Conservation (phyloP, 2,888 invertebrate genomes). For the Agriopis aurantiaria region DNA sequence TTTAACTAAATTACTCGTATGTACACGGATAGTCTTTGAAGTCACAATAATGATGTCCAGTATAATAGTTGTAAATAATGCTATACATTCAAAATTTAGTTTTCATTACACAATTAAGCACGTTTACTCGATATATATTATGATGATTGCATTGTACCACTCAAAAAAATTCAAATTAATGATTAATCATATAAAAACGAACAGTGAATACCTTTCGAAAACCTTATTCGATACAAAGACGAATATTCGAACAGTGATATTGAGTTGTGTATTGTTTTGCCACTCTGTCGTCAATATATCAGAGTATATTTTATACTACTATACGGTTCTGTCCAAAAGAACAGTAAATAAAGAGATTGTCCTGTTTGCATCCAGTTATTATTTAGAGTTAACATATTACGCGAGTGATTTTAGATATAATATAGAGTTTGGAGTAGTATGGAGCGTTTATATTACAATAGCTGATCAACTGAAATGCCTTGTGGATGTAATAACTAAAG, state of each 20-base stretch:
- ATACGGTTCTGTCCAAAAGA: background rate
- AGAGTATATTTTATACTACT: background rate
- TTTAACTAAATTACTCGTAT: background rate
- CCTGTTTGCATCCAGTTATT: background rate
- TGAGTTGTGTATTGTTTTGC: too few species aligned
- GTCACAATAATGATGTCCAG: background rate
- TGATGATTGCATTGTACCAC: background rate
- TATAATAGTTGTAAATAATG: too few species aligned
- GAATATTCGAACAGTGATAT: too few species aligned
- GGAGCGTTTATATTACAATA: background rate
- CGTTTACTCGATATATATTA: background rate
- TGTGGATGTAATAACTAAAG: background rate
- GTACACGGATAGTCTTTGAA: background rate
- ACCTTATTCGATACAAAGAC: background rate
- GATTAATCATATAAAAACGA: background rate
- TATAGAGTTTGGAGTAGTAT: slow-evolving; percentile 2
- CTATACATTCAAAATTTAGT: too few species aligned
- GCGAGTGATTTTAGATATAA: background rate
- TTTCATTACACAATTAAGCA: background rate
- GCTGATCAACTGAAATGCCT: background rate
- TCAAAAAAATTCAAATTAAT: background rate
- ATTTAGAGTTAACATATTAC: background rate
- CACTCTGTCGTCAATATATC: too few species aligned
- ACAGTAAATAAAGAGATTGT: too few species aligned
- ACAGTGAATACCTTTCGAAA: background rate